phyloP scores from a whole-genome alignment of 2,113 vertebrate species.

The Cyanocitta stelleri region DNA sequence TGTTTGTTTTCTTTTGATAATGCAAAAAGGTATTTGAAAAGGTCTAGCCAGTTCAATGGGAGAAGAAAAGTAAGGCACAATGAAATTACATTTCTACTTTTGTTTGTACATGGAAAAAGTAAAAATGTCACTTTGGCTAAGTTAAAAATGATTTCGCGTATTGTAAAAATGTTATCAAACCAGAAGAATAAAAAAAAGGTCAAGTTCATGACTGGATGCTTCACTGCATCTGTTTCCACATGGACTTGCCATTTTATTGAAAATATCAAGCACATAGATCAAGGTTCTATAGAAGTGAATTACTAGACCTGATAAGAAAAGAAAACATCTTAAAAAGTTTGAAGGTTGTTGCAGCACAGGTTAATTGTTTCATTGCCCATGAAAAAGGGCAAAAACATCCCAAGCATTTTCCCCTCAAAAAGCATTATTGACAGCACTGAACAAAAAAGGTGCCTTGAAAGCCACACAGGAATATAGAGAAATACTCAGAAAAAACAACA shows the following conservation, averaged over 20 bases:
- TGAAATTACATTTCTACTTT: conserved; percentile 35
- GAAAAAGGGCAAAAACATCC: not conserved
- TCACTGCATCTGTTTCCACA: conserved; percentile 43
- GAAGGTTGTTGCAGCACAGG: conserved; percentile 9
- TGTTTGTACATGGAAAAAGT: conserved; percentile 25
- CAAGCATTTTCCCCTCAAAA: not conserved
- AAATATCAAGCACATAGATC: conserved; percentile 71
- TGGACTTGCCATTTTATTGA: conserved; percentile 67
- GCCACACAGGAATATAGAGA: not conserved
- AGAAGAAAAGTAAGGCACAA: not conserved
- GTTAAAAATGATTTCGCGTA: conserved; percentile 5
- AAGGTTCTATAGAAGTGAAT: conserved; percentile 39
- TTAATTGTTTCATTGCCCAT: conserved; percentile 35
- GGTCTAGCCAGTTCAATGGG: not conserved
- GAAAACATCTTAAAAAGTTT: not conserved
- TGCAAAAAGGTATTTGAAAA: not conserved
- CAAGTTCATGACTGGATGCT: conserved; percentile 47
- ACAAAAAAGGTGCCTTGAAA: not conserved
- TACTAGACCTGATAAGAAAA: conserved; percentile 43
- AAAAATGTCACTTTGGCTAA: conserved; percentile 39
- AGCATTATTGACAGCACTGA: not conserved
- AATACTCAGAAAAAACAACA: not conserved
- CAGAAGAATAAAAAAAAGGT: conserved; percentile 53
- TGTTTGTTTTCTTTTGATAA: not conserved
- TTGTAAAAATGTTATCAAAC: conserved; percentile 54